phyloP scores from a whole-genome alignment of 2,888 invertebrate genomes.

The Lacanobia wlatinum region DNA sequence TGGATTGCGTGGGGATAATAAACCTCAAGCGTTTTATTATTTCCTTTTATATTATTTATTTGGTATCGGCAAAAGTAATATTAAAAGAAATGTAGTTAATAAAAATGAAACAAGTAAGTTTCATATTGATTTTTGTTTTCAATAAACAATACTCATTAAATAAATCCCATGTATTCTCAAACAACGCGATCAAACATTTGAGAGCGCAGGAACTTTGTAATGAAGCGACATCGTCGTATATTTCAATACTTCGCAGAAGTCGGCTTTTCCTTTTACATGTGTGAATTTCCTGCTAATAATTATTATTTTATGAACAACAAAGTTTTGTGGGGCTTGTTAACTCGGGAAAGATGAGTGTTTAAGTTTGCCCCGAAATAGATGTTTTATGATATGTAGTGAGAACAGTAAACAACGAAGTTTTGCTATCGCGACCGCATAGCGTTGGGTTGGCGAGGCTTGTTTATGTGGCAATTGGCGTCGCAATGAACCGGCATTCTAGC shows the following conservation, averaged over 20 bases:
- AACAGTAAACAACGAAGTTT: slow-evolving; percentile 83
- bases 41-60: slow-evolving; percentile 12
- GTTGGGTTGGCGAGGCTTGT: slow-evolving; percentile 80
- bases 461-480: slow-evolving; percentile 87
- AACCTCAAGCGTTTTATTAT: slow-evolving; percentile 35
- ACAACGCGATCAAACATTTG: slow-evolving; percentile 38
- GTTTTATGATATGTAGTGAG: slow-evolving; percentile 80
- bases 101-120: slow-evolving; percentile 19
- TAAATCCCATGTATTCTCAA: slow-evolving; percentile 32
- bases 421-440: slow-evolving; percentile 79
- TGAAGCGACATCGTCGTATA: slow-evolving; percentile 46
- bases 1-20: slow-evolving; percentile 37
- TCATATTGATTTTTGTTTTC: slow-evolving; percentile 40
- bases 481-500: slow-evolving; percentile 81
- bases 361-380: slow-evolving; percentile 69
- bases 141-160: slow-evolving; percentile 37
- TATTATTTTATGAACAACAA: slow-evolving; percentile 70
- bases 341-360: slow-evolving; percentile 69
- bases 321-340: slow-evolving; percentile 68
- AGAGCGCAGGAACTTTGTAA: slow-evolving; percentile 47
- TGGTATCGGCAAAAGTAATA: background rate
- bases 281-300: slow-evolving; percentile 59
- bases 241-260: slow-evolving; percentile 63
- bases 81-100: background rate
- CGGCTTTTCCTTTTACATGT: slow-evolving; percentile 59